Evolutionary conservation across 2,797 vertebrate species (phyloP), one percentile per base, ranked within the genome.

Genomic region (Urosaurus nigricauda): DNA sequence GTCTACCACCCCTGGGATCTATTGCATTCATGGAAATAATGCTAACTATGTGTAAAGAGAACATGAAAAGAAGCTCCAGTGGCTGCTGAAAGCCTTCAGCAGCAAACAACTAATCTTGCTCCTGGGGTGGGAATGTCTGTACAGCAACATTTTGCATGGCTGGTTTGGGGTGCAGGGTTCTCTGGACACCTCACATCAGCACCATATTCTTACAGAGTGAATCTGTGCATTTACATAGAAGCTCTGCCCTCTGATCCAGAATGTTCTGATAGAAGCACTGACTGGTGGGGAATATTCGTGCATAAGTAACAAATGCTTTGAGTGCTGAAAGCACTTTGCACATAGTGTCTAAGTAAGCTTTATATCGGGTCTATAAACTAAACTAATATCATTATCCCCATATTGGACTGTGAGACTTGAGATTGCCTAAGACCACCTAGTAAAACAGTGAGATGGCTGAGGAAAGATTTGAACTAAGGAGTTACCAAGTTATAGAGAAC

Each of bases 11-110:
- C 35, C 37, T 79, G 47, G 65, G 65, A 79, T 88, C 75, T 60
- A 78, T 89, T 85, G 75, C 87, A 79, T 84, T 58, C 83, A 84
- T 79, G 82, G 87, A 89, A 89, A 89, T 84, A 84, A 89, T 71
- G 75, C 77, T 17, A 79, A 60, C 63, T 79, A 84, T 85, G 82
- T 56, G 12, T 47, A 79, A 79, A 58, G 83, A 79, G 35, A 78
- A 71, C 37, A 89, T 79, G 75, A 37, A 84, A 89, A 71, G 78
- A 32, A 88, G 47, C 74, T 79, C 19, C 47, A 37, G 53, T 40
- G 43, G 75, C 83, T 43, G 40, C 32, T 79, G 60, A 60, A 89
- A 65, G 13, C 29, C 53, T 65, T 65, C 79, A 60, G 37, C 8
- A 13, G 4, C 47, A 56, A 60, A 51, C 21, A 79, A 43, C 6